A percentile compares a stretch with the other conserved stretches of the same genome.
phyloP scores from a whole-genome alignment of 2,888 invertebrate species.

The Agrenia bidenticulata region DNA sequence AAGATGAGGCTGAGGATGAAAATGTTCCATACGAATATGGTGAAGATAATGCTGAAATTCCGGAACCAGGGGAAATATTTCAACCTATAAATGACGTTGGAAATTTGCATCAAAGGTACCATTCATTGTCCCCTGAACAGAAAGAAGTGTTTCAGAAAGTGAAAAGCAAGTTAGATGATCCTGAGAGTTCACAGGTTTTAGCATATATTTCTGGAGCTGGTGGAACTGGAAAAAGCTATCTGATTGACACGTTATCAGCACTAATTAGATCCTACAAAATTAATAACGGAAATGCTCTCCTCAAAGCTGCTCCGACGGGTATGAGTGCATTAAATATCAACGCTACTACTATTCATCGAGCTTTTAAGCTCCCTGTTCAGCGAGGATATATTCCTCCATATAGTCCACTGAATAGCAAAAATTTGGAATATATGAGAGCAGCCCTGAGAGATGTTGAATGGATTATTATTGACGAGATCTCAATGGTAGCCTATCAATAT shows the following conservation, averaged over 20 bases:
- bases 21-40: neutral
- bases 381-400: no score
- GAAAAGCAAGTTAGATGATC: no score
- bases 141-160: neutral
- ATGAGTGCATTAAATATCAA: neutral
- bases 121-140: neutral
- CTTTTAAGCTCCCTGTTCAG: conserved; percentile 9
- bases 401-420: no score
- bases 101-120: neutral
- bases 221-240: conserved; percentile 18
- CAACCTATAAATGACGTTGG: neutral
- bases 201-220: no score
- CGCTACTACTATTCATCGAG: conserved; percentile 16
- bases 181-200: no score
- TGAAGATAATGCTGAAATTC: no score
- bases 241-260: neutral
- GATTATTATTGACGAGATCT: conserved; percentile 26
- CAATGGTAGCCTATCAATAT: conserved; percentile 18
- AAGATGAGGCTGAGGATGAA: neutral
- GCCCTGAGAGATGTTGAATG: conserved; percentile 9
- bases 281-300: neutral
- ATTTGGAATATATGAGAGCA: no score
- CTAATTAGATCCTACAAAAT: neutral
- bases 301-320: conserved; percentile 20
- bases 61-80: no score